These are phyloP conservation scores for Pomacea canaliculata DNA, from an alignment of 2,888 invertebrate genomes.

Conservation along the genomic window DNA sequence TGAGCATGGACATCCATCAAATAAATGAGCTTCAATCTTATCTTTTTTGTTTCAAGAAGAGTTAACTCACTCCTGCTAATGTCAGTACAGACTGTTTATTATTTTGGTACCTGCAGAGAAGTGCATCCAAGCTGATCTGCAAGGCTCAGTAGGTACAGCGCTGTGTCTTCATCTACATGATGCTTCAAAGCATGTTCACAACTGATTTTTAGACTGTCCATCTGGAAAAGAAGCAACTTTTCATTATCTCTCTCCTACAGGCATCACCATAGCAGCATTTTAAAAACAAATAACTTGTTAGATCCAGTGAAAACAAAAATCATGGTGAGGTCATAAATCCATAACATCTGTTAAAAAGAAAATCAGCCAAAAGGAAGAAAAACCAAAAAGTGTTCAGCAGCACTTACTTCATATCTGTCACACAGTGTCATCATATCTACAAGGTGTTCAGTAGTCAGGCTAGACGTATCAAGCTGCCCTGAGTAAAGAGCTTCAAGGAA, in stretches of 20 bases:
- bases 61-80: too few relatives aligned
- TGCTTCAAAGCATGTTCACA: constrained; percentile 77
- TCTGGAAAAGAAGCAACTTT: constrained; percentile 41
- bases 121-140: constrained; percentile 79
- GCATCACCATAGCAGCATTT: too few relatives aligned
- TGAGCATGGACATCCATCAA: too few relatives aligned
- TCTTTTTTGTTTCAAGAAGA: too few relatives aligned
- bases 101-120: constrained; percentile 71
- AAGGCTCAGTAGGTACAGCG: constrained; percentile 77
- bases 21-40: too few relatives aligned
- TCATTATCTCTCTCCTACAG: too few relatives aligned
- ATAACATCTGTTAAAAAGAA: too few relatives aligned
- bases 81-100: too few relatives aligned
- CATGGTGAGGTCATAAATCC: too few relatives aligned
- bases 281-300: too few relatives aligned
- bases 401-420: constrained; percentile 72
- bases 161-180: constrained; percentile 77
- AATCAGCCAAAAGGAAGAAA: too few relatives aligned
- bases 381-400: not conserved
- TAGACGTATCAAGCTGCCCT: constrained; percentile 74
- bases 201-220: constrained; percentile 76
- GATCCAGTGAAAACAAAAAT: too few relatives aligned
- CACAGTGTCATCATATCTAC: constrained; percentile 78
- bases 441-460: constrained; percentile 73
- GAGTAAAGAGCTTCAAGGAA: constrained; percentile 78